phyloP scores from a whole-genome alignment of 2,113 vertebrate genomes.

The Erpornis zantholeuca region DNA sequence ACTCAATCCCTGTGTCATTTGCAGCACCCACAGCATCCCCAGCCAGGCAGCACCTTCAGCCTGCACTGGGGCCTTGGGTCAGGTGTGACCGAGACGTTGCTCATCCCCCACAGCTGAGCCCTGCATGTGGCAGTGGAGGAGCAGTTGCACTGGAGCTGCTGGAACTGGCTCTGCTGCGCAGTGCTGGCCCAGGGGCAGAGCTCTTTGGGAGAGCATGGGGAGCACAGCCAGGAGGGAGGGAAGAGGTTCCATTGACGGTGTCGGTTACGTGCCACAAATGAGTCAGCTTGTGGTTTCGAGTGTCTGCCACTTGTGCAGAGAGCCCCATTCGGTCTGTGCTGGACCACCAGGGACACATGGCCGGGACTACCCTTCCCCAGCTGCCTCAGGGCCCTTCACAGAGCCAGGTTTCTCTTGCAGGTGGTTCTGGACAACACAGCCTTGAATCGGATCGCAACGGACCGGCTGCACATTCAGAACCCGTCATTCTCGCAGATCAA shows the following conservation, averaged over 20 bases:
- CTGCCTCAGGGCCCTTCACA: background rate
- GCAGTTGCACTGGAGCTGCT: background rate
- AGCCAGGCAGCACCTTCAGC: background rate
- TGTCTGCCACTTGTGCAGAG: background rate
- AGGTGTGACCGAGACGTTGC: fast-evolving
- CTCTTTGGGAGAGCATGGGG: background rate
- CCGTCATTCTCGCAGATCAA: slow-evolving; percentile 98
- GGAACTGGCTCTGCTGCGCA: background rate
- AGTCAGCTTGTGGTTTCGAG: slow-evolving; percentile 7
- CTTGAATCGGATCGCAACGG: slow-evolving; percentile 93
- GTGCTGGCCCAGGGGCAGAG: background rate
- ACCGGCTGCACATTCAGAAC: slow-evolving; percentile 95
- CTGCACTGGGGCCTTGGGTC: fast-evolving
- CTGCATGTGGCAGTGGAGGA: background rate
- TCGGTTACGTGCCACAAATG: background rate
- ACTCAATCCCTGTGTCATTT: background rate
- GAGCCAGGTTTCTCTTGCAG: slow-evolving; percentile 48
- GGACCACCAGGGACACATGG: background rate
- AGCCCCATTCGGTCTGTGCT: background rate
- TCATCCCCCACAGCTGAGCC: fast-evolving
- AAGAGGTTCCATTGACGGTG: background rate
- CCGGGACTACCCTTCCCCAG: background rate
- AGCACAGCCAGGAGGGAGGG: background rate
- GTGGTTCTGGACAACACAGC: slow-evolving; percentile 97
- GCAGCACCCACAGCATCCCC: background rate